Evolutionary conservation across 2,797 vertebrate species (phyloP).

Genomic region (Schizopygopsis malacanthus): DNA sequence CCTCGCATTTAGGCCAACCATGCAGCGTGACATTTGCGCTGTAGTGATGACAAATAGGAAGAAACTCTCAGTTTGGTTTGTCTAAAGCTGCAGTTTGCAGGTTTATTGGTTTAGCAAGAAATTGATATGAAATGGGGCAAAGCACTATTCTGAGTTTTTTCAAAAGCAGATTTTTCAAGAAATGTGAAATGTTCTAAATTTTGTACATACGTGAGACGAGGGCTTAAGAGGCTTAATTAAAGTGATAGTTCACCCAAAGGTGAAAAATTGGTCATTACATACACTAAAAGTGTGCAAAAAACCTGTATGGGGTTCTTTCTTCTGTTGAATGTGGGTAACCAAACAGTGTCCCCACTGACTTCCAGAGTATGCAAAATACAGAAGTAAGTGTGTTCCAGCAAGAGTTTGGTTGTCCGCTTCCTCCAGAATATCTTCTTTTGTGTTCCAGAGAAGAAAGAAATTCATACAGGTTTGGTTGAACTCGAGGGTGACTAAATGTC

Average conservation of each 20-base stretch:
- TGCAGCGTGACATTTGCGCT: neutral
- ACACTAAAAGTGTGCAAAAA: neutral
- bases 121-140: neutral
- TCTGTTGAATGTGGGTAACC: neutral
- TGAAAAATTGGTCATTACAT: neutral
- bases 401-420: neutral
- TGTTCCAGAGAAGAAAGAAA: neutral
- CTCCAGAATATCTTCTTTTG: neutral
- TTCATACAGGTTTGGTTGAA: neutral
- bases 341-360: neutral
- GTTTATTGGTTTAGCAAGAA: conserved; percentile 1
- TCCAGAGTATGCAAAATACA: neutral
- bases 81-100: neutral
- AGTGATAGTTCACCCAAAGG: neutral
- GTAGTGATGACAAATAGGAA: neutral
- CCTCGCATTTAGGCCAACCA: conserved; percentile 14
- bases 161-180: neutral
- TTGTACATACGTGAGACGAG: neutral
- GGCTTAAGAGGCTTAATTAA: neutral
- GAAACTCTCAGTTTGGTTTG: neutral
- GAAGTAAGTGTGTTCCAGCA: neutral
- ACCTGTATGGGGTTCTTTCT: neutral
- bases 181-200: neutral
- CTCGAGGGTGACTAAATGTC: neutral
- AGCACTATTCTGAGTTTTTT: neutral